Evolutionary conservation across 2,888 invertebrate genomes (phyloP).

Genomic region (Marronus borbonicus): DNA sequence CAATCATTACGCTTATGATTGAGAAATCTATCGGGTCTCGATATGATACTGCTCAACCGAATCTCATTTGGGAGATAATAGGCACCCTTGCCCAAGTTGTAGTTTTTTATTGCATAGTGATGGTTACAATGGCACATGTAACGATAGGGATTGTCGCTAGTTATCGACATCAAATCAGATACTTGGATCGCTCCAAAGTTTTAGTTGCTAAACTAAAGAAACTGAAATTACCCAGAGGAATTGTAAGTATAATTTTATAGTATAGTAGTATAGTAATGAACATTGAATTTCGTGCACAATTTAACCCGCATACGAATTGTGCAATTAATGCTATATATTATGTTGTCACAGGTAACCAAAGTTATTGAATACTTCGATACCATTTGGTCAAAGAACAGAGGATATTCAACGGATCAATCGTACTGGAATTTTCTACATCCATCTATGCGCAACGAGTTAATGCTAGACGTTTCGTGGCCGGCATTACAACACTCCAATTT

Average conservation of each 20-base stretch:
- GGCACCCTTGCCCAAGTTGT: conserved; percentile 17
- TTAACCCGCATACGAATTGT: no score
- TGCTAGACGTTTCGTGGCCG: conserved; percentile 56
- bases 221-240: conserved; percentile 10
- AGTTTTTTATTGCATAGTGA: conserved; percentile 43
- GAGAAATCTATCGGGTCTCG: conserved; percentile 39
- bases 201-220: conserved; percentile 10
- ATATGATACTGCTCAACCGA: background rate
- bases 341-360: conserved; percentile 11
- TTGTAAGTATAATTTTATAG: conserved; percentile 5
- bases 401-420: conserved; percentile 28
- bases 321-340: no score
- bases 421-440: conserved; percentile 50
- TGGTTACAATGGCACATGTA: conserved; percentile 42
- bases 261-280: background rate
- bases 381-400: conserved; percentile 42
- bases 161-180: conserved; percentile 42
- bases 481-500: conserved; percentile 58
- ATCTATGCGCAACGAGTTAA: conserved; percentile 53
- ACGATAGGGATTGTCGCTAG: conserved; percentile 38
- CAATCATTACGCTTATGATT: conserved; percentile 26
- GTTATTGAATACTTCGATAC: conserved; percentile 38
- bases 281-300: background rate
- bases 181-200: conserved; percentile 31
- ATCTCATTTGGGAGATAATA: conserved; percentile 36